Percentiles rank a stretch among this genome's conserved stretches.
phyloP scores from a whole-genome alignment of 1,140 invertebrate genomes.

The Caerostris extrusa region DNA sequence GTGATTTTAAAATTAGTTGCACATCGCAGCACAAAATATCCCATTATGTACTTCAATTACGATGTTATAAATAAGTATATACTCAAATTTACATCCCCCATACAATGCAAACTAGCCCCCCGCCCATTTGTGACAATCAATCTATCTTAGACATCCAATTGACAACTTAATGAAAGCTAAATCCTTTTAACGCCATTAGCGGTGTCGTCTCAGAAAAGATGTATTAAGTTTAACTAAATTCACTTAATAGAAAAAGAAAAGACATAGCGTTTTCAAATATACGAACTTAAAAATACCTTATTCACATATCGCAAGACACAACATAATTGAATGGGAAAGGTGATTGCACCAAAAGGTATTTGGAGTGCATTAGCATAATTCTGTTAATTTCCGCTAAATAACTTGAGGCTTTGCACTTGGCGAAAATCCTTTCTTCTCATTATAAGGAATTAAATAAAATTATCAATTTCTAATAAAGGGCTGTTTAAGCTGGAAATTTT shows the following conservation, averaged over 20 bases:
- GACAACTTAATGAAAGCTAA: constrained; percentile 8
- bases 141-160: neutral
- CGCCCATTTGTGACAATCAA: neutral
- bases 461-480: neutral
- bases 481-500: neutral
- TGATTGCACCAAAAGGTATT: neutral
- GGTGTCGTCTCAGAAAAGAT: neutral
- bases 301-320: neutral
- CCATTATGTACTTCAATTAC: too few relatives aligned
- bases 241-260: neutral
- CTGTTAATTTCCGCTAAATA: neutral
- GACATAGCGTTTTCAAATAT: neutral
- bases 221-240: neutral
- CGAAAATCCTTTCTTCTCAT: neutral
- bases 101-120: neutral
- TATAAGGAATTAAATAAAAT: neutral
- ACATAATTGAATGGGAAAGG: neutral
- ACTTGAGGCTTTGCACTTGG: neutral
- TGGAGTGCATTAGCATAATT: neutral
- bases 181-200: neutral
- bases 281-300: neutral
- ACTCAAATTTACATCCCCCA: too few relatives aligned
- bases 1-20: too few relatives aligned
- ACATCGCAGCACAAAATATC: too few relatives aligned
- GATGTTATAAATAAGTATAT: too few relatives aligned